phyloP scores from a whole-genome alignment of 92 coral and sea anemone genomes.

The Blastomussa wellsi region DNA sequence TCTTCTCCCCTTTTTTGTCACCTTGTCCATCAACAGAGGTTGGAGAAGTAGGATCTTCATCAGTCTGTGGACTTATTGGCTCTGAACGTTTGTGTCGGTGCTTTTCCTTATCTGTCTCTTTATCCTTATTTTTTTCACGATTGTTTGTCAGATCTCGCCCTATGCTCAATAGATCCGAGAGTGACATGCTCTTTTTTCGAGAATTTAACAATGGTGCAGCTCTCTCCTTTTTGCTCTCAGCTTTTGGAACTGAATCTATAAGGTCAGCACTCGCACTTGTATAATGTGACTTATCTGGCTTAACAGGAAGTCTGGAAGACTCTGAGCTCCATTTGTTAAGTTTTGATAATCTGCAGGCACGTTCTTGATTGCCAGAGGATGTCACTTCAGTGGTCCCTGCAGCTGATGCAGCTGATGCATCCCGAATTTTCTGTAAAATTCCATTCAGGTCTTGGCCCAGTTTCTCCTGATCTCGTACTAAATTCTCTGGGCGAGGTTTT shows the following conservation, averaged over 20 bases:
- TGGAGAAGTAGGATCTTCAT: slow-evolving; percentile 39
- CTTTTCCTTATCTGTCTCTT: slow-evolving; percentile 32
- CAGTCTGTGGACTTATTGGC: slow-evolving; percentile 44
- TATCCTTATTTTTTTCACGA: slow-evolving; percentile 44
- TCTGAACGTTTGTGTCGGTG: neutral
- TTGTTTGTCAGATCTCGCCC: slow-evolving; percentile 75
- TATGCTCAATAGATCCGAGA: slow-evolving; percentile 74
- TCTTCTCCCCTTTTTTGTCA: slow-evolving; percentile 33
- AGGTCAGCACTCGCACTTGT: slow-evolving; percentile 34
- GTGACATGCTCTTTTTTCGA: slow-evolving; percentile 82
- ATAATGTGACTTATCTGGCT: slow-evolving; percentile 73
- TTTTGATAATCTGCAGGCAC: slow-evolving; percentile 18
- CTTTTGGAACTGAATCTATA: slow-evolving; percentile 27
- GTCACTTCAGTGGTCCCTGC: neutral
- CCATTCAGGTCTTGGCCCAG: slow-evolving; percentile 37
- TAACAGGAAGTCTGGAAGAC: slow-evolving; percentile 58
- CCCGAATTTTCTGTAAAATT: slow-evolving; percentile 61
- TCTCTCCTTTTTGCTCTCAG: slow-evolving; percentile 7
- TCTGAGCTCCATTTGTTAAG: slow-evolving; percentile 56
- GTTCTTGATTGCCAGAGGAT: neutral
- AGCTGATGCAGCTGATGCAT: slow-evolving; percentile 29
- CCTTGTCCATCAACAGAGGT: neutral
- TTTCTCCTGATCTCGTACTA: slow-evolving; percentile 40
- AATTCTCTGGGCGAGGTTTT: slow-evolving; percentile 62
- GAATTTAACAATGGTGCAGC: slow-evolving; percentile 26